Evolutionary conservation across 2,797 vertebrate genomes (phyloP).

Genomic region (Discoglossus pictus): DNA sequence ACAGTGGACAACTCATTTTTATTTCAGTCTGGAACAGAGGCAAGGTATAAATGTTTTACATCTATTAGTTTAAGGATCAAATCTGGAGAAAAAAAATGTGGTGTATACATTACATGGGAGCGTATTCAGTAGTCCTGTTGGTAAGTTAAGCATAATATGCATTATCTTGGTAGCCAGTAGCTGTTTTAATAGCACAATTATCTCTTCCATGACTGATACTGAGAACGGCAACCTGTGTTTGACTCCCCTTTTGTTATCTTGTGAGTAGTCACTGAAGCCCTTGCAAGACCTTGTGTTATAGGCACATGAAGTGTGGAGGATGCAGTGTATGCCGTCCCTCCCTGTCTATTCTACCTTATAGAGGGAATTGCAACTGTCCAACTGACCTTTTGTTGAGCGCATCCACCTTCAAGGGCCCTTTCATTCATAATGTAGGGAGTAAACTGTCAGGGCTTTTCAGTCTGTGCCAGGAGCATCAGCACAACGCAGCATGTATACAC

Average conservation of each 20-base stretch:
- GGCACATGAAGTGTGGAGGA: slow-evolving; percentile 14
- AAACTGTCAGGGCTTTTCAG: neutral
- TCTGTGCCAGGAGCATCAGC: neutral
- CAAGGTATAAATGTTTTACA: no score
- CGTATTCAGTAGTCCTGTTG: no score
- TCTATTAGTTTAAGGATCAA: no score
- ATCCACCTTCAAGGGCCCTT: slow-evolving; percentile 30
- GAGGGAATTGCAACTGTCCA: slow-evolving; percentile 8
- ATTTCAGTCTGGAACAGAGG: no score
- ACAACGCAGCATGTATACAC: neutral
- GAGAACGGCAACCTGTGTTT: neutral
- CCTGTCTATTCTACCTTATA: slow-evolving; percentile 10
- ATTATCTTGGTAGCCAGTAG: no score
- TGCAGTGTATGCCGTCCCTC: slow-evolving; percentile 16
- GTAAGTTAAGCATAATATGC: no score
- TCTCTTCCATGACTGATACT: no score
- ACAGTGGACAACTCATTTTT: no score
- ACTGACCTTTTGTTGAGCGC: slow-evolving; percentile 27
- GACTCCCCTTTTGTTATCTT: neutral
- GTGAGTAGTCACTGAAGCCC: slow-evolving; percentile 1
- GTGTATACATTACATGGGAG: no score
- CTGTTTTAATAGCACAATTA: no score
- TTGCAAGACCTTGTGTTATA: slow-evolving; percentile 31
- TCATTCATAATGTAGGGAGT: slow-evolving; percentile 3
- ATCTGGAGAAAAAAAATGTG: no score